phyloP scores from a whole-genome alignment of 2,113 vertebrate species.

The Promerops cafer region DNA sequence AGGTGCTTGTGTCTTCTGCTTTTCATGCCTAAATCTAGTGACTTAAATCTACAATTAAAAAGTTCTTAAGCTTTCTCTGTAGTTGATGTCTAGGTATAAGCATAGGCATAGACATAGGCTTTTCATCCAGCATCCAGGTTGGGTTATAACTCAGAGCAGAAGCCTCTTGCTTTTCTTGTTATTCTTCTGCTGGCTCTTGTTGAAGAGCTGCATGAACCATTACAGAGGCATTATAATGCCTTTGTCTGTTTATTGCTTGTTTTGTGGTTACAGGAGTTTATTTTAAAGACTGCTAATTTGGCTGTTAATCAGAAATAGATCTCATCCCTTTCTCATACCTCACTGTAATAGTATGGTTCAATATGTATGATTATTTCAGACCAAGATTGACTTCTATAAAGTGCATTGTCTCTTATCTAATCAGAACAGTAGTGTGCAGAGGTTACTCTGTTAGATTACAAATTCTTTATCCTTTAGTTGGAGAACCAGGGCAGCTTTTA shows the following conservation, averaged over 20 bases:
- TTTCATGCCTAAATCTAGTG: not conserved
- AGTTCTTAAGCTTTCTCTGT: not conserved
- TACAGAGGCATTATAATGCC: not conserved
- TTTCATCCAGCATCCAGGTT: not conserved
- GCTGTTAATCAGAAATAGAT: not conserved
- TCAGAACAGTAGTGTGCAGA: not conserved
- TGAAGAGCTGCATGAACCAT: not conserved
- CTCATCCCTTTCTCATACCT: not conserved
- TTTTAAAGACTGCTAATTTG: not conserved
- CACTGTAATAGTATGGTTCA: not conserved
- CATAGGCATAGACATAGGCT: not conserved
- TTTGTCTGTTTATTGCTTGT: not conserved
- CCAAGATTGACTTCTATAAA: not conserved
- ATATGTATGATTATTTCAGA: not conserved
- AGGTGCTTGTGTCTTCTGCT: not conserved
- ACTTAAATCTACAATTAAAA: not conserved
- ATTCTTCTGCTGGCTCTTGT: not conserved
- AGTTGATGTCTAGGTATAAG: not conserved
- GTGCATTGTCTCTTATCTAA: not conserved
- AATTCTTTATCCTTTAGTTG: not conserved
- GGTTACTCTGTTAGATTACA: not conserved
- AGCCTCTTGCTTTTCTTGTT: not conserved
- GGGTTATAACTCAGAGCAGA: not conserved
- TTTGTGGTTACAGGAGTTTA: not conserved
- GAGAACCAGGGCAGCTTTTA: not conserved